Evolutionary conservation across 2,888 invertebrate genomes (phyloP), one percentile per base, ranked within the genome.

Genomic region (Dynastes maya): DNA sequence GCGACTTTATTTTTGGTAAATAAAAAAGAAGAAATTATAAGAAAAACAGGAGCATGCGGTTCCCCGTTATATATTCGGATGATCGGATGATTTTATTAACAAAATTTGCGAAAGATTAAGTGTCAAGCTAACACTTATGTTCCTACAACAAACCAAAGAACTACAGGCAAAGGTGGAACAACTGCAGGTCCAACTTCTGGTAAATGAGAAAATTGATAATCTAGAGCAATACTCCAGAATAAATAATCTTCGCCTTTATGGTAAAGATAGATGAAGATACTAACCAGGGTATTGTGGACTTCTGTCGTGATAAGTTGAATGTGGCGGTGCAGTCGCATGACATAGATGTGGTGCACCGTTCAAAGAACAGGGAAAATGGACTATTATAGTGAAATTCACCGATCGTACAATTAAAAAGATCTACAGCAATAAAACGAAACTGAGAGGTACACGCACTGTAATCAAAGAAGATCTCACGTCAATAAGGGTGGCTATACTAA

Each of bases 221-320:
- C 22, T 67, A 1, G 72, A 6, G 37, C 6, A 72, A 11, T 72
- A 55, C 22, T 58, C 72, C n/a, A 2, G 72, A 58, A 37, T 51
- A 29, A 72, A 72, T n/a, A 55, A 72, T 29, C 32, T 72, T 8
- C 72, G 72, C n/a, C 6, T 72, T 29, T 55, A 29, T 29, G 72
- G 55, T 16, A 40, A 72, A 55, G 2, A 32, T 9, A 13, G 37
- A 37, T 27, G 72, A 55, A 27, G 49, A 72, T 72, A 29, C 55
- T 4, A 29, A 8, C 13, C 13, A 22, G 2, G 8, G 6, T 16
- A 4, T 55, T 32, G 13, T 29, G 16, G 6, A 9, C 0, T 49
- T 55, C 13, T 72, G 22, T 22, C 22, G n/a, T 16, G 29, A 55
- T 27, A 72, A 61, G 27, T 29, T 72, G 5, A 72, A 72, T 22